Percentiles rank a stretch among this genome's conserved stretches.
phyloP scores from a whole-genome alignment of 2,888 invertebrate species.

The Tubulanus polymorphus region DNA sequence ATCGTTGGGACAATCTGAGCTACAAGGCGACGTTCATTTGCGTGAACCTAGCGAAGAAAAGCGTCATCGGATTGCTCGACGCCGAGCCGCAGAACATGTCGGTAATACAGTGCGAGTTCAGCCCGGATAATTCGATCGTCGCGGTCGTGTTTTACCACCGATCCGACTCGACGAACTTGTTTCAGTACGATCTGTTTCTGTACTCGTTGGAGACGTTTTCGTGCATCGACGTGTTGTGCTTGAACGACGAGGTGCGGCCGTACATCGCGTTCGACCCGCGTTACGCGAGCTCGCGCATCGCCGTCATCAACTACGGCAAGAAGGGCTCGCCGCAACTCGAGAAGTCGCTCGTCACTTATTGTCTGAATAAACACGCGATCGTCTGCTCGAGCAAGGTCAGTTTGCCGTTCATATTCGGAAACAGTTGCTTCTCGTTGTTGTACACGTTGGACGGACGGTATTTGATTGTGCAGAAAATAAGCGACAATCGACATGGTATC shows the following conservation, averaged over 20 bases:
- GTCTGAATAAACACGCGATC: conserved; percentile 7
- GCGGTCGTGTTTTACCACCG: conserved; percentile 20
- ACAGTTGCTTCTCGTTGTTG: conserved; percentile 20
- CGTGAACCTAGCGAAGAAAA: conserved; percentile 8
- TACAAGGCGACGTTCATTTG: conserved; percentile 17
- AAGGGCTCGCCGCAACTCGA: conserved; percentile 9
- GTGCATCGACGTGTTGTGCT: conserved; percentile 11
- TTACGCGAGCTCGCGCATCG: conserved; percentile 18
- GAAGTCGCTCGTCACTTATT: conserved; percentile 20
- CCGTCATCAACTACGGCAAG: conserved; percentile 20
- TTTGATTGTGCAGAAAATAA: conserved; percentile 23
- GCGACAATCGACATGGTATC: conserved; percentile 21
- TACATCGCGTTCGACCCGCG: conserved; percentile 25
- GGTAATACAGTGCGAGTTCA: conserved; percentile 21
- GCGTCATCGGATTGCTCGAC: conserved; percentile 12
- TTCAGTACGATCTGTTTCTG: conserved; percentile 21
- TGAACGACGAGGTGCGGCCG: conserved; percentile 23
- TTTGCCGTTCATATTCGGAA: conserved; percentile 19
- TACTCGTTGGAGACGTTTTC: conserved; percentile 17
- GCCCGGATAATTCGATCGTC: conserved; percentile 19
- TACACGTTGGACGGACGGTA: conserved; percentile 20
- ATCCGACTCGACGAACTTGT: conserved; percentile 7
- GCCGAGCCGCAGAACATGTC: conserved; percentile 21
- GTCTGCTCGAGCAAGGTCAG: conserved; percentile 18
- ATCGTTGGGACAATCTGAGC: conserved; percentile 14